Conservation (phyloP, 1,140 invertebrate species). For the Platyscapa corneri region DNA sequence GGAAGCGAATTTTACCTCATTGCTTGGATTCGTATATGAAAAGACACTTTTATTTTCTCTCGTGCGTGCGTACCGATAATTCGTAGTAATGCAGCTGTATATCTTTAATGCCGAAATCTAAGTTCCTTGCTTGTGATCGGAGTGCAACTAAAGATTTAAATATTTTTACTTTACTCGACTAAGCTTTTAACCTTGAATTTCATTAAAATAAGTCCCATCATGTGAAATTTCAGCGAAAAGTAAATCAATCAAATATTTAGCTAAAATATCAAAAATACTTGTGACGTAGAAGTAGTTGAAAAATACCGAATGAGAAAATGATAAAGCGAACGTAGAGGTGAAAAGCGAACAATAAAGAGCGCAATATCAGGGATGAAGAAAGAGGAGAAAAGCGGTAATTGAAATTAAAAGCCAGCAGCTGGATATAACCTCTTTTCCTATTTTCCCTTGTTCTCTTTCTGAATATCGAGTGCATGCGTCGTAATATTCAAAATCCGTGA, state of each 20-base stretch:
- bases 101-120: no score
- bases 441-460: neutral
- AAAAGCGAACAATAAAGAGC: conserved; percentile 17
- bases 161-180: no score
- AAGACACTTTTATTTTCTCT: no score
- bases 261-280: neutral
- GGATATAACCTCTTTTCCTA: conserved; percentile 24
- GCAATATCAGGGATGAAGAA: conserved; percentile 34
- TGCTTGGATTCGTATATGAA: no score
- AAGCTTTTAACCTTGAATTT: no score
- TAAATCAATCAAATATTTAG: neutral
- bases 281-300: neutral
- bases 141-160: no score
- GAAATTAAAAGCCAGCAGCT: conserved; percentile 57
- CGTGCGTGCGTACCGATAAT: no score
- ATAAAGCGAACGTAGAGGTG: conserved; percentile 9
- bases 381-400: conserved; percentile 47
- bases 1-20: no score
- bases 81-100: no score
- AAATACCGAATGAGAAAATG: neutral
- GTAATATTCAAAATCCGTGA: conserved; percentile 60
- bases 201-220: neutral
- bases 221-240: neutral
- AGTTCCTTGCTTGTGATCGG: no score
- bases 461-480: conserved; percentile 10